phyloP scores from a whole-genome alignment of 2,113 vertebrate species.

The Puntigrus tetrazona region DNA sequence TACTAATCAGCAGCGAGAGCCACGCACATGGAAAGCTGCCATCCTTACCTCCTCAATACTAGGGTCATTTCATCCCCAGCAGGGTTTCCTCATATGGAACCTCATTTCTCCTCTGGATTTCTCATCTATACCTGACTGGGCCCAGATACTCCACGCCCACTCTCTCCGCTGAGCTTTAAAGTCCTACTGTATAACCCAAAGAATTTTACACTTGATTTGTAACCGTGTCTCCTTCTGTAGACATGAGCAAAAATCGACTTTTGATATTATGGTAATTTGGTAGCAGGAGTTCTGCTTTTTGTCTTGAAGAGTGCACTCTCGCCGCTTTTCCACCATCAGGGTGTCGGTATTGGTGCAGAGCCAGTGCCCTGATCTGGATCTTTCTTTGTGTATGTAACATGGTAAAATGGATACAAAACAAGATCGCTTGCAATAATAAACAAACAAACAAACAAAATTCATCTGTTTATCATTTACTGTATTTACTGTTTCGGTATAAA shows the following conservation, averaged over 20 bases:
- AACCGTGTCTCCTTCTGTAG: conserved; percentile 25
- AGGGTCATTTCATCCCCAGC: conserved; percentile 70
- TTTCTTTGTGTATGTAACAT: not conserved
- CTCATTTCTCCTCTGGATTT: conserved; percentile 65
- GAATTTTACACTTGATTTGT: conserved; percentile 48
- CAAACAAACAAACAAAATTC: too few relatives aligned
- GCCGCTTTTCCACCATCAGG: not conserved
- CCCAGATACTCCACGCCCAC: not conserved
- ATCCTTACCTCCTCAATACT: conserved; percentile 62
- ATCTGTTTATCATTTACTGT: too few relatives aligned
- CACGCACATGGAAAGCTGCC: conserved; percentile 63
- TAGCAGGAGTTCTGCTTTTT: conserved; percentile 28
- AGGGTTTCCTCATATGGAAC: conserved; percentile 62
- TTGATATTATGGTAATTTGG: conserved; percentile 40
- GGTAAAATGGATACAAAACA: not conserved
- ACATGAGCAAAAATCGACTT: conserved; percentile 26
- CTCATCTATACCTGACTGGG: conserved; percentile 51
- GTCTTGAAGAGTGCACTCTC: conserved; percentile 13
- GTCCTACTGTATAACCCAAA: conserved; percentile 30
- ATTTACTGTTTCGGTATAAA: too few relatives aligned
- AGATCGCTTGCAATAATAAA: not conserved
- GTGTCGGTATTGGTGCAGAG: not conserved
- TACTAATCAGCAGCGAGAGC: conserved; percentile 65
- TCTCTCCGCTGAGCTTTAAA: conserved; percentile 41
- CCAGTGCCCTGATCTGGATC: not conserved